Evolutionary conservation across 2,888 invertebrate genomes (phyloP).

Genomic region (Phaedon cochleariae): DNA sequence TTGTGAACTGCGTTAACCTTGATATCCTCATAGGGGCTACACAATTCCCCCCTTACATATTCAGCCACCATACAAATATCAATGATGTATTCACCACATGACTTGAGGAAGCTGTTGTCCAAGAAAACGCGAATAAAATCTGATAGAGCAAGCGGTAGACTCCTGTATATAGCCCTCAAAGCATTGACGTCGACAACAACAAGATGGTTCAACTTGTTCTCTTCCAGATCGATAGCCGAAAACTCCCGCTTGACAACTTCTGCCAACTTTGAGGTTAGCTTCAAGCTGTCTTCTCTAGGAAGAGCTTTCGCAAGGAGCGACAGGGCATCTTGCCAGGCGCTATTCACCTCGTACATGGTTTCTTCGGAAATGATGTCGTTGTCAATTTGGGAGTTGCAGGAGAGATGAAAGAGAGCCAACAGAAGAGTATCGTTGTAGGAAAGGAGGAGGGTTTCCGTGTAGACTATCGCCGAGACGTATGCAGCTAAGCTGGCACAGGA

Average conservation of each 20-base stretch:
- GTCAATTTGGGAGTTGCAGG: conserved; percentile 57
- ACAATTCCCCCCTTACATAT: conserved; percentile 50
- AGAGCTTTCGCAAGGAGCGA: conserved; percentile 47
- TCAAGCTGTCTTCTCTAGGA: conserved; percentile 33
- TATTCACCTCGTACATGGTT: conserved; percentile 67
- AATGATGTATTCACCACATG: conserved; percentile 12
- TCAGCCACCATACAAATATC: conserved; percentile 47
- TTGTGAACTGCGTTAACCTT: conserved; percentile 2
- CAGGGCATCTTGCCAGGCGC: conserved; percentile 68
- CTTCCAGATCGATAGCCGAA: conserved; percentile 26
- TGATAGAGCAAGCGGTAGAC: conserved; percentile 44
- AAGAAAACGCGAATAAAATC: conserved; percentile 48
- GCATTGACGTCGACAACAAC: conserved; percentile 47
- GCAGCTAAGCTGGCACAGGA: conserved; percentile 65
- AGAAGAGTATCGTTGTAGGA: conserved; percentile 61
- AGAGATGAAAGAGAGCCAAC: conserved; percentile 62
- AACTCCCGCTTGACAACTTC: conserved; percentile 41
- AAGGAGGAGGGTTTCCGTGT: conserved; percentile 60
- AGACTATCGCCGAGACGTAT: conserved; percentile 65
- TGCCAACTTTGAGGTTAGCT: conserved; percentile 41
- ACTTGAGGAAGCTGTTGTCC: conserved; percentile 42
- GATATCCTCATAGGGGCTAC: conserved; percentile 44
- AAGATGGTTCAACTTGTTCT: conserved; percentile 39
- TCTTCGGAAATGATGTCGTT: conserved; percentile 60
- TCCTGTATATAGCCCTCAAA: conserved; percentile 47